phyloP scores from a whole-genome alignment of 2,797 vertebrate genomes.

The Melanotaenia parkinsoni region DNA sequence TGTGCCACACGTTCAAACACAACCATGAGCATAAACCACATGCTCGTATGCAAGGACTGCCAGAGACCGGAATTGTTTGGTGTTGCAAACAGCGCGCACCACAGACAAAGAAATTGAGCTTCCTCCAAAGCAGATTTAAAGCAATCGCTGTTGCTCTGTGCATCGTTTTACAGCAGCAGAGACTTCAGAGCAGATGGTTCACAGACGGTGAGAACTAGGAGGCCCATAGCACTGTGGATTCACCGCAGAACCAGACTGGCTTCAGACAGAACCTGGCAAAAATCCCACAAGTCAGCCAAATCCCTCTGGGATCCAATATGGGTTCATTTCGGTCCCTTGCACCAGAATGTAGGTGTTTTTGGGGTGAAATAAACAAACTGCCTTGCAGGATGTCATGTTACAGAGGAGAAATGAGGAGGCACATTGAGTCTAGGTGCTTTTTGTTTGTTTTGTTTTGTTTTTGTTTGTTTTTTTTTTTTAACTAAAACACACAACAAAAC shows the following conservation, averaged over 20 bases:
- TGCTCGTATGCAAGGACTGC: slow-evolving; percentile 30
- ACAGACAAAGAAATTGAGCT: slow-evolving; percentile 62
- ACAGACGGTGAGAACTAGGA: slow-evolving; percentile 68
- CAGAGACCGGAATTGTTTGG: slow-evolving; percentile 57
- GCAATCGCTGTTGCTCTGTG: slow-evolving; percentile 65
- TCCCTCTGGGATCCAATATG: slow-evolving; percentile 55
- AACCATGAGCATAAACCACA: slow-evolving; percentile 45
- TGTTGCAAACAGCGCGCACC: slow-evolving; percentile 41
- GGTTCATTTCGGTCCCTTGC: slow-evolving; percentile 54
- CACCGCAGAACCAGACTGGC: slow-evolving; percentile 65
- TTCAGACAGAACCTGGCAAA: slow-evolving; percentile 70
- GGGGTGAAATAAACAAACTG: slow-evolving; percentile 49
- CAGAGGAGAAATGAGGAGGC: slow-evolving; percentile 49
- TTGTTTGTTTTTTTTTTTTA: slow-evolving; percentile 25
- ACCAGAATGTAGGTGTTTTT: slow-evolving; percentile 54
- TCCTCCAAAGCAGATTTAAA: slow-evolving; percentile 71
- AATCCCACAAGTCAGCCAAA: slow-evolving; percentile 64
- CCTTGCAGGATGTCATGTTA: slow-evolving; percentile 37
- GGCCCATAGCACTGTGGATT: slow-evolving; percentile 56
- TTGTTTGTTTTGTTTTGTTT: too few relatives aligned
- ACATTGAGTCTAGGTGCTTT: slow-evolving; percentile 21
- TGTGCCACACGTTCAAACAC: slow-evolving; percentile 51
- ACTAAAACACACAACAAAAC: slow-evolving; percentile 27
- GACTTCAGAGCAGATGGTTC: slow-evolving; percentile 74
- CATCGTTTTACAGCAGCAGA: slow-evolving; percentile 69